Evolutionary conservation across 2,113 vertebrate genomes (phyloP), one percentile per base, ranked within the genome.

Genomic region (Aplodontia rufa): DNA sequence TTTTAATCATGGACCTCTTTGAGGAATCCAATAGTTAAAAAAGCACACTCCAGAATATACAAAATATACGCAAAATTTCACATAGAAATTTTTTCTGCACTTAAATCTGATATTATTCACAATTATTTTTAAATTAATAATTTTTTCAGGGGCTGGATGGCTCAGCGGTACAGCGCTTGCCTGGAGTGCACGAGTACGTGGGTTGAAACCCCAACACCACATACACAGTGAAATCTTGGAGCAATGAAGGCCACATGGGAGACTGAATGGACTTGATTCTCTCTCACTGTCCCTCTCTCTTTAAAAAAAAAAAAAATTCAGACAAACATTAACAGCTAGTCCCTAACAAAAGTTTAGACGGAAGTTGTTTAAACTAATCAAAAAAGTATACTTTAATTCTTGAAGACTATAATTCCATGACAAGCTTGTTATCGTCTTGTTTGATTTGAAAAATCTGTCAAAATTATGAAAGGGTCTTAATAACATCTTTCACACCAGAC

Each of bases 91-190:
- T 86, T 88, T 74, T 55, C 51, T 64, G 19, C 74, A 92, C 55
- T 71, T 94, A 42, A 94, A 88, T 53, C 47, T 58, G 49, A 32
- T 20, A 60, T 55, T 32, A 72, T 60, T 69, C 64, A 76, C 16
- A 80, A 66, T 79, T 37, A 87, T 51, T 85, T 87, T 74, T 66
- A 93, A 86, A 49, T 71, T 32, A 49, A n/a, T n/a, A n/a, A n/a
- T n/a, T n/a, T n/a, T n/a, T n/a, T n/a, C n/a, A n/a, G n/a, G n/a
- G n/a, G n/a, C n/a, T n/a, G n/a, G n/a, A n/a, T n/a, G n/a, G n/a
- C n/a, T n/a, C n/a, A n/a, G n/a, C n/a, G n/a, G n/a, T n/a, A n/a
- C n/a, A n/a, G n/a, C n/a, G n/a, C n/a, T n/a, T n/a, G n/a, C n/a
- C n/a, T n/a, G n/a, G n/a, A n/a, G n/a, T n/a, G n/a, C n/a, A n/a